These are phyloP conservation scores for Diplolepis rosae DNA, from an alignment of 2,888 invertebrate genomes.

Conservation along the genomic window DNA sequence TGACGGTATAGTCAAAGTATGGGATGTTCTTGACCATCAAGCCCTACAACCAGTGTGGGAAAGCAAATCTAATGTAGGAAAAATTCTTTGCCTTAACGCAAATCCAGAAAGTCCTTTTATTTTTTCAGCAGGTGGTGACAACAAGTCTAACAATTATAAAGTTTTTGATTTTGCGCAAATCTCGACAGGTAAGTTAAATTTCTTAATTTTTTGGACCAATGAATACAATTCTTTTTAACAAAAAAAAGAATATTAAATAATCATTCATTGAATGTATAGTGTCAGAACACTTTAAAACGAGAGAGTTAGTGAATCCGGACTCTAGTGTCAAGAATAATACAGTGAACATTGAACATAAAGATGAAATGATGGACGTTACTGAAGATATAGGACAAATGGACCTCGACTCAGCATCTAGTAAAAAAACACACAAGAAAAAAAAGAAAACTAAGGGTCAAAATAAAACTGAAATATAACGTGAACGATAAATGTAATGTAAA, in stretches of 20 bases:
- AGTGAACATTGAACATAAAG: slow-evolving; percentile 32
- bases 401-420: not conserved
- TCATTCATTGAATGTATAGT: slow-evolving; percentile 50
- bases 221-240: slow-evolving; percentile 6
- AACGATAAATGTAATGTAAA: not conserved
- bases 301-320: slow-evolving; percentile 39
- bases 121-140: slow-evolving; percentile 90
- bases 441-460: not conserved
- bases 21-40: slow-evolving; percentile 79
- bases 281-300: slow-evolving; percentile 53
- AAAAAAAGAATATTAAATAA: not conserved
- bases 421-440: slow-evolving; percentile 18
- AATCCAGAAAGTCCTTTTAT: slow-evolving; percentile 89
- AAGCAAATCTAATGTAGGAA: slow-evolving; percentile 78
- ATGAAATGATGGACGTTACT: slow-evolving; percentile 62
- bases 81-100: slow-evolving; percentile 82
- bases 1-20: slow-evolving; percentile 89
- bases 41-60: slow-evolving; percentile 58
- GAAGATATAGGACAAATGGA: slow-evolving; percentile 49
- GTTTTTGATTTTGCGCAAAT: slow-evolving; percentile 79
- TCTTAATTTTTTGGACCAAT: not conserved
- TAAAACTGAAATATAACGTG: not conserved
- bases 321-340: slow-evolving; percentile 6
- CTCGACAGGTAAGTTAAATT: slow-evolving; percentile 75
- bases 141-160: slow-evolving; percentile 83